Percentiles rank a stretch among this genome's conserved stretches.
phyloP scores from a whole-genome alignment of 64 coral and sea anemone species.

The Montipora efflorescens region DNA sequence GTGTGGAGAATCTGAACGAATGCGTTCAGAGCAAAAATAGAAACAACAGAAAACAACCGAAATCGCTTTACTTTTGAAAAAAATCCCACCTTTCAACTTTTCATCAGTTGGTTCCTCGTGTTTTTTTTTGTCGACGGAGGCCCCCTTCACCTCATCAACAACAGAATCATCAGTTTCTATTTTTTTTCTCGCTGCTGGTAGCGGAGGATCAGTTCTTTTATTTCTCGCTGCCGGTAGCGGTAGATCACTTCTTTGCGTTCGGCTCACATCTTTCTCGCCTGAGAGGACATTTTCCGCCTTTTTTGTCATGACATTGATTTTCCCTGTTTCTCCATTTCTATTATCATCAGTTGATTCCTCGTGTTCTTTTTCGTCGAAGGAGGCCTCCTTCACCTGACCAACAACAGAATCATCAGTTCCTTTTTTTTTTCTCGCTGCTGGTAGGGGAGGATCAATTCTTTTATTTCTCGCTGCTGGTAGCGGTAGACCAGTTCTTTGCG shows the following conservation, averaged over 20 bases:
- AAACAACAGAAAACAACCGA: too few species aligned
- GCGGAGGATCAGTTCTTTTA: neutral
- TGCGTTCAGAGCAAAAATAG: too few species aligned
- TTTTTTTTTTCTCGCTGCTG: neutral
- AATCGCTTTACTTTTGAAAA: neutral
- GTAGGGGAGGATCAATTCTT: neutral
- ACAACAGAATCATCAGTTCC: neutral
- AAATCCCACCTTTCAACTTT: neutral
- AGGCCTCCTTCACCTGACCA: neutral
- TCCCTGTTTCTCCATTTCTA: neutral
- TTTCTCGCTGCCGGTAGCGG: neutral
- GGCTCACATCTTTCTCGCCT: neutral
- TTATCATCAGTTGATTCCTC: neutral
- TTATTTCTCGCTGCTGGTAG: neutral
- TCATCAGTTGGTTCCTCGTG: neutral
- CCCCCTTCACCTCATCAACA: neutral
- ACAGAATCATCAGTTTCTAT: neutral
- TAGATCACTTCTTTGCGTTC: neutral
- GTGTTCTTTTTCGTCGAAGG: neutral
- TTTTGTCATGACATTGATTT: neutral
- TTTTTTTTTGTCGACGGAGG: neutral
- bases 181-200: neutral
- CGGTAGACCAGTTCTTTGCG: neutral
- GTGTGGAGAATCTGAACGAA: too few species aligned
- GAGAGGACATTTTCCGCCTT: neutral